These are phyloP conservation scores for Tupaia tana DNA, from an alignment of 2,113 vertebrate genomes.

Conservation along the genomic window DNA sequence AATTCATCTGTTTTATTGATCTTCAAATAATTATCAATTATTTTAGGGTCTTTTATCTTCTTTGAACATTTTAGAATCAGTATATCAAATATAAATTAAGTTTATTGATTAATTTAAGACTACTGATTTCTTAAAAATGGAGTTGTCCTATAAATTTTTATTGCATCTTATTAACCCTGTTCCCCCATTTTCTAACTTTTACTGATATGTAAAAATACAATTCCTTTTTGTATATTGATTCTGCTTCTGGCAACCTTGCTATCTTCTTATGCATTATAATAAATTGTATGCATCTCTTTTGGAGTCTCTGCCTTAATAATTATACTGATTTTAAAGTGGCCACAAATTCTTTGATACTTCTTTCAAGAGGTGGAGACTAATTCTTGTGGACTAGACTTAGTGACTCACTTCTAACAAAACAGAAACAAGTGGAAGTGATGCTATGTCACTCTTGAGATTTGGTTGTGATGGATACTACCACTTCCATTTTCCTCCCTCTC, in stretches of 20 bases:
- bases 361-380: not conserved
- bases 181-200: not conserved
- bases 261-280: not conserved
- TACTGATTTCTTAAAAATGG: not conserved
- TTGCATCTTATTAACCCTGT: not conserved
- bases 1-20: not conserved
- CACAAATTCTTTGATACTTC: not conserved
- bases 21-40: conserved; percentile 3
- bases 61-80: not conserved
- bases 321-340: not conserved
- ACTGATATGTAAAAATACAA: not conserved
- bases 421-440: not conserved
- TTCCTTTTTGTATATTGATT: not conserved
- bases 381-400: not conserved
- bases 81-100: not conserved
- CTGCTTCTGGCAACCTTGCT: not conserved
- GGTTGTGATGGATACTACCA: not conserved
- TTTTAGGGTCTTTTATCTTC: not conserved
- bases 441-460: not conserved
- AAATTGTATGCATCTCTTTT: not conserved
- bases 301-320: not conserved
- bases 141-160: not conserved
- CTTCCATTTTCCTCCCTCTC: not conserved
- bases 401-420: not conserved
- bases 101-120: conserved; percentile 5